These are phyloP conservation scores for Recurvirostra avosetta DNA, from an alignment of 2,113 vertebrate genomes.

Conservation along the genomic window DNA sequence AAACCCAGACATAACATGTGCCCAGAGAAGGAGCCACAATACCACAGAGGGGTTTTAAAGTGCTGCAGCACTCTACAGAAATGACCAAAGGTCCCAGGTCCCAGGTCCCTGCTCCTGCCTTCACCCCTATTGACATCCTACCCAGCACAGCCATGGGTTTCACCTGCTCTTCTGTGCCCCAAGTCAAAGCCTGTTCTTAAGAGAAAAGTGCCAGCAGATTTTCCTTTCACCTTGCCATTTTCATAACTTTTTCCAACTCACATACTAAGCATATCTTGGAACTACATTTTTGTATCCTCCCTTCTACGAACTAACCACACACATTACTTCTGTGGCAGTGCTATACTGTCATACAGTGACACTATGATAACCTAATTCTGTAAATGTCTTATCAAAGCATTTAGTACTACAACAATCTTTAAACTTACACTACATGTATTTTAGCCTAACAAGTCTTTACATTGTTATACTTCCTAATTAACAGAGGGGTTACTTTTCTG, in stretches of 20 bases:
- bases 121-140: background rate
- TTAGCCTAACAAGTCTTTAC: background rate
- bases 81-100: background rate
- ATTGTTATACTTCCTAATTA: background rate
- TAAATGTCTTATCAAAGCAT: background rate
- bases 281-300: background rate
- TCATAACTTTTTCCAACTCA: background rate
- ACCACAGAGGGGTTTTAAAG: background rate
- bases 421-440: background rate
- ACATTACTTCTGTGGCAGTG: accelerated
- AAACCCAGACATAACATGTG: background rate
- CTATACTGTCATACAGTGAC: background rate
- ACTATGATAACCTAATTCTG: background rate
- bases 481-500: background rate
- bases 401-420: background rate
- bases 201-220: background rate
- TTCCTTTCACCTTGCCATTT: background rate
- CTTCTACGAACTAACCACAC: background rate
- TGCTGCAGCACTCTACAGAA: background rate
- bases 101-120: background rate
- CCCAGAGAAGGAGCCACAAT: background rate
- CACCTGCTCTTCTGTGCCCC: background rate
- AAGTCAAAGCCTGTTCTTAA: background rate
- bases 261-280: background rate
- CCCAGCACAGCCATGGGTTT: accelerated